Evolutionary conservation across 1,140 invertebrate species (phyloP).

Genomic region (Camponotus vicinus): DNA sequence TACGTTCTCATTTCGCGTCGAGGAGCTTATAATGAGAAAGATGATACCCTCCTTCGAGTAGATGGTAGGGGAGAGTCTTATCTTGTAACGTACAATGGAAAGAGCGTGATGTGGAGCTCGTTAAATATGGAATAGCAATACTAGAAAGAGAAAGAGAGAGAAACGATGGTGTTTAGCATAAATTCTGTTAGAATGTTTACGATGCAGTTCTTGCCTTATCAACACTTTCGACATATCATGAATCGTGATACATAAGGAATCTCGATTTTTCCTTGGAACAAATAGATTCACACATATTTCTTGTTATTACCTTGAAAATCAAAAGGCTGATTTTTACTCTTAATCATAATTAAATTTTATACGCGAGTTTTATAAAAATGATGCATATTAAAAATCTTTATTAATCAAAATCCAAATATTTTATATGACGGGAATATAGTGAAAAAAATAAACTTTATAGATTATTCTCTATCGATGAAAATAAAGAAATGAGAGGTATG

Average conservation of each 20-base stretch:
- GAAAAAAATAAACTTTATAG: background rate
- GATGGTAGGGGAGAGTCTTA: slow-evolving; percentile 26
- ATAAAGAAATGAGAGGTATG: no score
- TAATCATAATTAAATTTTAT: no score
- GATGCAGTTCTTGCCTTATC: slow-evolving; percentile 59
- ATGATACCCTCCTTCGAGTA: slow-evolving; percentile 57
- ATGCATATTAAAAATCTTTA: no score
- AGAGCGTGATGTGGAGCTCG: slow-evolving; percentile 41
- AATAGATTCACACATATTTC: no score
- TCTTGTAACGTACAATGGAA: slow-evolving; percentile 46
- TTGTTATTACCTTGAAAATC: no score
- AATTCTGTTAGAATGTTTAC: slow-evolving; percentile 48
- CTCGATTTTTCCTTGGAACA: no score
- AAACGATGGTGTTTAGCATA: slow-evolving; percentile 50
- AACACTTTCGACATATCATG: slow-evolving; percentile 32
- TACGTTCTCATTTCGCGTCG: slow-evolving; percentile 56
- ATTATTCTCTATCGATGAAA: background rate
- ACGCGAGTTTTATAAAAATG: no score
- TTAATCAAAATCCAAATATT: no score
- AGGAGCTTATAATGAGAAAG: slow-evolving; percentile 65
- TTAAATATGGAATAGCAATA: slow-evolving; percentile 60
- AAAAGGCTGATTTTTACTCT: no score
- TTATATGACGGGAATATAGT: no score
- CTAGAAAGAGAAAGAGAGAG: slow-evolving; percentile 9
- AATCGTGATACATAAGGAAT: no score